phyloP scores from a whole-genome alignment of 2,113 vertebrate species.

The Xerus inauris region DNA sequence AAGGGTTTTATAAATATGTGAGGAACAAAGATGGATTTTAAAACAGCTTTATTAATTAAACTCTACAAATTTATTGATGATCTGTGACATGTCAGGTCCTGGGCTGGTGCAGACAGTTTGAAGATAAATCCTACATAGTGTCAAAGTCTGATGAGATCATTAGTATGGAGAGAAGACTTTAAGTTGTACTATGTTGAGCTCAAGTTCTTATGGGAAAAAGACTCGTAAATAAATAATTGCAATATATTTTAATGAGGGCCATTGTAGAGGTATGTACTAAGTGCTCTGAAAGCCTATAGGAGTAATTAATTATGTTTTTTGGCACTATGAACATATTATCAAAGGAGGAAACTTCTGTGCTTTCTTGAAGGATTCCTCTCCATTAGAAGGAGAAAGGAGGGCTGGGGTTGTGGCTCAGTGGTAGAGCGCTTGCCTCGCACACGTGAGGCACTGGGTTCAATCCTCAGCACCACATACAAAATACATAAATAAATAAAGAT shows the following conservation, averaged over 20 bases:
- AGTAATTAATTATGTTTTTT: background rate
- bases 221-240: constrained; percentile 34
- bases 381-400: background rate
- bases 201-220: background rate
- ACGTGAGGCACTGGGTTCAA: too few relatives aligned
- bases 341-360: background rate
- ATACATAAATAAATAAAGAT: too few relatives aligned
- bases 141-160: background rate
- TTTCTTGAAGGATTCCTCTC: constrained; percentile 38
- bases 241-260: background rate
- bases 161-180: background rate
- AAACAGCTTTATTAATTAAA: constrained; percentile 32
- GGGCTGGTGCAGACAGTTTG: background rate
- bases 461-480: too few relatives aligned
- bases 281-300: background rate
- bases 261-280: background rate
- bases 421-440: too few relatives aligned
- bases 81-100: background rate
- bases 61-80: background rate
- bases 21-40: background rate
- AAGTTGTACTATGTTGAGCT: background rate
- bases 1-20: background rate
- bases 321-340: background rate
- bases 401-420: too few relatives aligned
- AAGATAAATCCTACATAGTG: background rate